phyloP scores from a whole-genome alignment of 2,113 vertebrate species.

The Prinia subflava region DNA sequence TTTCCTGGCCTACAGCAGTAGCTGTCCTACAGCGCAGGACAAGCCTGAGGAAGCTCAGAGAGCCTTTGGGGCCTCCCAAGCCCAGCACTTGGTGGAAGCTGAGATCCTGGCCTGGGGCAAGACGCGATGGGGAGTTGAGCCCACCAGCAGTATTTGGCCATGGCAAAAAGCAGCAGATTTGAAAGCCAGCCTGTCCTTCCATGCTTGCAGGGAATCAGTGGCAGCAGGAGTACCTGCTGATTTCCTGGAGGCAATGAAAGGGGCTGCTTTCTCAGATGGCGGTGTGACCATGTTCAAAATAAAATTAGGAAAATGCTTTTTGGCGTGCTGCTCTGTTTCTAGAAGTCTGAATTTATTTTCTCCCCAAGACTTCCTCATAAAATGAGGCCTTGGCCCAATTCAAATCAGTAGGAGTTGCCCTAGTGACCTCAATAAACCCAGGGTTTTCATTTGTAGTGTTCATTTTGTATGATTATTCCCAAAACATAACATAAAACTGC shows the following conservation, averaged over 20 bases:
- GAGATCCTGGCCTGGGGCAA: not conserved
- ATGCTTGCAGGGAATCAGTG: not conserved
- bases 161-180: not conserved
- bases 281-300: not conserved
- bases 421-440: not conserved
- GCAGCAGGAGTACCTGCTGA: not conserved
- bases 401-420: not conserved
- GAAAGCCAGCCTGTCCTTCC: not conserved
- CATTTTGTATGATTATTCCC: slow-evolving; percentile 3
- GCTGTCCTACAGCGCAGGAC: not conserved
- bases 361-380: not conserved
- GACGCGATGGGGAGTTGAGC: not conserved
- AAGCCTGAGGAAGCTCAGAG: not conserved
- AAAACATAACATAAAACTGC: not conserved
- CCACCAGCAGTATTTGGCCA: not conserved
- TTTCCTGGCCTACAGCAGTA: not conserved
- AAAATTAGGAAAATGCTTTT: slow-evolving; percentile 2
- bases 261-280: not conserved
- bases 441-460: not conserved
- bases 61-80: not conserved
- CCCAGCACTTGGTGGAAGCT: not conserved
- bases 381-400: not conserved
- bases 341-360: not conserved
- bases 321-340: not conserved
- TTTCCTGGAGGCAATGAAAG: not conserved